Evolutionary conservation across 2,888 invertebrate species (phyloP).

Genomic region (Cephonodes hylas): DNA sequence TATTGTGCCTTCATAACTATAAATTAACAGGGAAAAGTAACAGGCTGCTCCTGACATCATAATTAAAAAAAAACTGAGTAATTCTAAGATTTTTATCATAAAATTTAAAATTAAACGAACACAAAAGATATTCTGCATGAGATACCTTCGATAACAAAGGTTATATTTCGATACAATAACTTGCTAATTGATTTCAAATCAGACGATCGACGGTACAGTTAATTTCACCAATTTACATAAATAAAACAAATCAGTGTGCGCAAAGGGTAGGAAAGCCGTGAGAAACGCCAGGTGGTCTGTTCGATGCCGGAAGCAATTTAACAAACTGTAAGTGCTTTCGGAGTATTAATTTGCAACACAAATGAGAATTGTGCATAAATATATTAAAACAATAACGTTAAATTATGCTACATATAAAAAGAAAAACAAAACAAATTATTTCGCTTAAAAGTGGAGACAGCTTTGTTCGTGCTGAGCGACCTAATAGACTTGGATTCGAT

Average conservation of each 20-base stretch:
- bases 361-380: slow-evolving; percentile 34
- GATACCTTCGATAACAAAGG: too few species aligned
- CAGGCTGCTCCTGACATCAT: too few species aligned
- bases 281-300: slow-evolving; percentile 14
- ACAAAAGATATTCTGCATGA: too few species aligned
- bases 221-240: slow-evolving; percentile 25
- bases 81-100: too few species aligned
- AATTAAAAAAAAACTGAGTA: too few species aligned
- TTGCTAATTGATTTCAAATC: not conserved
- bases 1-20: too few species aligned
- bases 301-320: slow-evolving; percentile 56
- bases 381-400: not conserved
- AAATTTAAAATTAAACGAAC: too few species aligned
- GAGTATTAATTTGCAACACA: slow-evolving; percentile 72
- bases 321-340: slow-evolving; percentile 59
- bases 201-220: not conserved
- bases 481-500: not conserved
- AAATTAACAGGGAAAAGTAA: too few species aligned
- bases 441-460: not conserved
- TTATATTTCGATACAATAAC: too few species aligned
- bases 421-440: not conserved
- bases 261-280: slow-evolving; percentile 28
- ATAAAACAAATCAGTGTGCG: slow-evolving; percentile 31
- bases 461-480: not conserved
- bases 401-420: not conserved